These are phyloP conservation scores for Phorcus lineatus DNA, from an alignment of 2,888 invertebrate genomes.

Conservation along the genomic window DNA sequence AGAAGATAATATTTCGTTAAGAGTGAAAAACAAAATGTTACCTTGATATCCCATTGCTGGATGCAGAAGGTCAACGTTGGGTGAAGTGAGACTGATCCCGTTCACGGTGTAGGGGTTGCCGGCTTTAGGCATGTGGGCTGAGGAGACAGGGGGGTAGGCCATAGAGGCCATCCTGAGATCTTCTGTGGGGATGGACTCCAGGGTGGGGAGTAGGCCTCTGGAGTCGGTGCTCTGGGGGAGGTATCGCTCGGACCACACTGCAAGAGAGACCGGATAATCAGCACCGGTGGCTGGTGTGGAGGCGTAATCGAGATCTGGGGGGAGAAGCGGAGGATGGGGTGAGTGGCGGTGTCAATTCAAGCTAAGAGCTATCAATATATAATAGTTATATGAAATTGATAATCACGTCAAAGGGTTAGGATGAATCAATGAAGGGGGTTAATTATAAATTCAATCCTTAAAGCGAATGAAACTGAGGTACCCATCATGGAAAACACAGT, in stretches of 20 bases:
- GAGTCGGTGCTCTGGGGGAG: constrained; percentile 28
- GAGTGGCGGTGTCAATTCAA: no score
- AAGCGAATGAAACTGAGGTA: no score
- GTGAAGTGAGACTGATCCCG: constrained; percentile 76
- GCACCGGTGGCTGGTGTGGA: background rate
- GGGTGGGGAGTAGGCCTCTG: constrained; percentile 21
- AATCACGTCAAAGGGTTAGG: no score
- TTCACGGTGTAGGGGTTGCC: constrained; percentile 72
- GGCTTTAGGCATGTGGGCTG: constrained; percentile 53
- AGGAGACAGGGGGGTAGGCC: constrained; percentile 59
- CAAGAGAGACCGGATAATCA: constrained; percentile 4
- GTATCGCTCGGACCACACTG: constrained; percentile 37
- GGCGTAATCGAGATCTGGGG: background rate
- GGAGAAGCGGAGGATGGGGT: background rate
- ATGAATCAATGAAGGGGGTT: no score
- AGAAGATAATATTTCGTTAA: no score
- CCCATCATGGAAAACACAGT: no score
- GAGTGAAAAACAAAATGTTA: constrained; percentile 33
- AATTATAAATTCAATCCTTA: no score
- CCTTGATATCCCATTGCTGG: constrained; percentile 82
- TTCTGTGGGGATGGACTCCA: constrained; percentile 29
- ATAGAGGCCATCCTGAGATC: constrained; percentile 50
- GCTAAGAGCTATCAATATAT: no score
- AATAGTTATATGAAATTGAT: no score
- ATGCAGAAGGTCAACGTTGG: constrained; percentile 82